Base-by-base conservation (phyloP, 2,113 vertebrate species). In the Oryzias melastigma region DNA sequence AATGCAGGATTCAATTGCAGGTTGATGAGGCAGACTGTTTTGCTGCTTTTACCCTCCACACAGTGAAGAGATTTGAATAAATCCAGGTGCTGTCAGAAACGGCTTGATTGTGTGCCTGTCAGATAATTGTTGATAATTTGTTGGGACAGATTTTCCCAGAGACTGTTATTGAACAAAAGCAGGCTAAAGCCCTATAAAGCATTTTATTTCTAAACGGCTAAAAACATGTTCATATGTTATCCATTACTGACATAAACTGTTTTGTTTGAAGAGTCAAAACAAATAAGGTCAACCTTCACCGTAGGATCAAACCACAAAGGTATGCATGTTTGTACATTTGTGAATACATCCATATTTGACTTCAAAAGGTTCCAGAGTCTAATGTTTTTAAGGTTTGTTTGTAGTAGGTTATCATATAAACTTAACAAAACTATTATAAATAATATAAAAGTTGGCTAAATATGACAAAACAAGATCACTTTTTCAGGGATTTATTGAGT, bases 81-180 rank as follows among this genome's bases (percentile, higher is more conserved):
- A 82, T 82, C 80, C 88, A 86, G 84, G 81, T 86, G 82, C 67
- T 71, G 45, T 71, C 68, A 50, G 43, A 66, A 77, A 73, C 5
- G 14, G 51, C 70, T 73, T 85, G 78, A 87, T 87, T 89, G 78
- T 77, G 82, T 71, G 74, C 74, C 85, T 78, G 76, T 74, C 70
- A 81, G 70, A 85, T 85, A 69, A 88, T 71, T 65, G 62, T 78
- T n/a, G n/a, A n/a, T n/a, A 59, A 81, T 88, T 82, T 73, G 80
- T 58, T 70, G 62, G 18, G 43, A 52, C 68, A 77, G 82, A 77
- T 82, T 80, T 52, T 84, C 80, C 66, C 44, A 48, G 18, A 61
- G 53, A 81, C n/a, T n/a, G 62, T 58, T 48, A 53, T 72, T 50
- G 62, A 48, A 67, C 17, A 46, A 47, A 76, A 71, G 24, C 55